Conservation (phyloP, 2,113 vertebrate species). For the Urocynchramus pylzowi region DNA sequence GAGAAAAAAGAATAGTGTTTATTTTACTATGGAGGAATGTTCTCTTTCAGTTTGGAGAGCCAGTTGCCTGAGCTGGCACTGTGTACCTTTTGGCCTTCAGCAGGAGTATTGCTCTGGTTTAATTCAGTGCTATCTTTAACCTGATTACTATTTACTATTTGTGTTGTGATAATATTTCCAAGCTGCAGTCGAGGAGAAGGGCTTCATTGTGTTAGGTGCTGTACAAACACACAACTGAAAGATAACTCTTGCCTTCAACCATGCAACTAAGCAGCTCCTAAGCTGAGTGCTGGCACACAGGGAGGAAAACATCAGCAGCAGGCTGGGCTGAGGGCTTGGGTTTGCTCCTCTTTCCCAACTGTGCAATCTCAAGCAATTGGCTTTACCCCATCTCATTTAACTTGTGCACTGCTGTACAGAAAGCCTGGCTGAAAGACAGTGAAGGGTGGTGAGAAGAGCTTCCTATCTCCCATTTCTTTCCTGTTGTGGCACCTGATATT, state of each 20-base stretch:
- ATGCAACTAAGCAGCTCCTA: neutral
- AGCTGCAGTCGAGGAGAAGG: slow-evolving; percentile 21
- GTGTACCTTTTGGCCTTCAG: neutral
- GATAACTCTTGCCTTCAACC: neutral
- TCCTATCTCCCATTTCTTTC: neutral
- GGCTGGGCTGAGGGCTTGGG: neutral
- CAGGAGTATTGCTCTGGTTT: neutral
- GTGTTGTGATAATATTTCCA: slow-evolving; percentile 31
- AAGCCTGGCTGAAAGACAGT: neutral
- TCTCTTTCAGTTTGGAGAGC: slow-evolving; percentile 59
- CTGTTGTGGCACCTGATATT: neutral
- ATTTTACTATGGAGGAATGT: slow-evolving; percentile 66
- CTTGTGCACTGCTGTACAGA: neutral
- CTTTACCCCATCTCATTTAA: neutral
- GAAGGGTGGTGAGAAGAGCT: neutral
- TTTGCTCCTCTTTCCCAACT: neutral
- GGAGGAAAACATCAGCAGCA: neutral
- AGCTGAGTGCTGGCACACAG: neutral
- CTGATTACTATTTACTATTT: slow-evolving; percentile 55
- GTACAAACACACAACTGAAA: slow-evolving; percentile 9
- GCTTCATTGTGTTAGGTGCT: slow-evolving; percentile 4
- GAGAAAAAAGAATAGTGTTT: slow-evolving; percentile 67
- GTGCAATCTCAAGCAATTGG: neutral
- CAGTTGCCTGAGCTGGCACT: slow-evolving; percentile 25
- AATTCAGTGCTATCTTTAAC: slow-evolving; percentile 54